A percentile compares a stretch with the other conserved stretches of the same genome.
Conservation (phyloP, 2,797 vertebrate genomes). For the Sebastes iracundus region DNA sequence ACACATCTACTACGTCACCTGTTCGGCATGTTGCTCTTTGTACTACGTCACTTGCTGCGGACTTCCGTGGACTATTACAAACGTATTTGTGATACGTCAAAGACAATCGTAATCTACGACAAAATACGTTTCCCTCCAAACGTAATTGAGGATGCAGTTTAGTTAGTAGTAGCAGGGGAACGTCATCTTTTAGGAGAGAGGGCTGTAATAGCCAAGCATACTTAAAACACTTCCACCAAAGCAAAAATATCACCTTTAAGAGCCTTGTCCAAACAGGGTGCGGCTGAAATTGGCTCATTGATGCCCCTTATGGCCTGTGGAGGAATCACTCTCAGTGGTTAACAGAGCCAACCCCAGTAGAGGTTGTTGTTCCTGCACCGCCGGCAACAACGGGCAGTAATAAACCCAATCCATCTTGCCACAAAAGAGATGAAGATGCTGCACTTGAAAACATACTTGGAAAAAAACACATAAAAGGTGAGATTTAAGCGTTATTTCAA, state of each 20-base stretch:
- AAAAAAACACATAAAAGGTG: not conserved
- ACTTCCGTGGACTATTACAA: too few species aligned
- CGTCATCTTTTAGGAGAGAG: fast-evolving
- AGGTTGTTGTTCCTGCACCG: not conserved
- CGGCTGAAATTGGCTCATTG: not conserved
- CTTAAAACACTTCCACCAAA: not conserved
- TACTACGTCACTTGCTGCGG: too few species aligned
- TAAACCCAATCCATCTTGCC: not conserved
- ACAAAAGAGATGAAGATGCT: not conserved
- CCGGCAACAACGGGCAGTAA: not conserved
- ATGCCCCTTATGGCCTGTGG: not conserved
- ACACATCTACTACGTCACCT: too few species aligned
- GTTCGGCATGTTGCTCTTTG: fast-evolving
- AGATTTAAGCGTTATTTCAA: not conserved
- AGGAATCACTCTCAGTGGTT: not conserved
- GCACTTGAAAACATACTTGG: not conserved
- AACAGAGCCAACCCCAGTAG: not conserved
- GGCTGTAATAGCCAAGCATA: too few species aligned
- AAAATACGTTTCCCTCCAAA: too few species aligned
- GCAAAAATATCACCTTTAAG: not conserved
- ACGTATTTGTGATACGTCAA: too few species aligned
- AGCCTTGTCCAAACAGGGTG: not conserved
- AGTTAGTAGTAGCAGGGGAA: too few species aligned
- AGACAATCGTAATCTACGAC: too few species aligned
- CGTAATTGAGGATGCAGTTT: too few species aligned